Conservation (phyloP, 1,140 invertebrate genomes). For the Tetragnatha versicolor region DNA sequence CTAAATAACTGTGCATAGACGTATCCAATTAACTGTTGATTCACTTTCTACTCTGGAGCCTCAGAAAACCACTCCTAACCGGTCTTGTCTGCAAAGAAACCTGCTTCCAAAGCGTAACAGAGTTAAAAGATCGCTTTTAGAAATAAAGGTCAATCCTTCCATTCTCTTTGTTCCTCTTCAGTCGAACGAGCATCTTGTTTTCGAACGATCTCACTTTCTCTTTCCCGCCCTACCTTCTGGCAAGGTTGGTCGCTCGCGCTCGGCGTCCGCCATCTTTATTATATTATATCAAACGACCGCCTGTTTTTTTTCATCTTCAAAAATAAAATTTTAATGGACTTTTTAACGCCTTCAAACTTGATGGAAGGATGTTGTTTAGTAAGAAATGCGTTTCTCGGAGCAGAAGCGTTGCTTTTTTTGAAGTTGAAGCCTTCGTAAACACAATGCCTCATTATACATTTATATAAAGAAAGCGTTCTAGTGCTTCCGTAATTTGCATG, state of each 20-base stretch:
- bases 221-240: slow-evolving; percentile 6
- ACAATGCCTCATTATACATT: slow-evolving; percentile 23
- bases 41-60: too few species aligned
- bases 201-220: slow-evolving; percentile 16
- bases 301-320: too few species aligned
- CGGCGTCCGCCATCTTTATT: too few species aligned
- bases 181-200: slow-evolving; percentile 10
- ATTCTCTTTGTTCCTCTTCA: background rate
- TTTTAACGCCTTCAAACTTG: background rate
- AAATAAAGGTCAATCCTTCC: background rate
- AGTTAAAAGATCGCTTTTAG: background rate
- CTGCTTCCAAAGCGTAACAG: background rate
- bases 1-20: too few species aligned
- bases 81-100: background rate
- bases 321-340: background rate
- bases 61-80: too few species aligned
- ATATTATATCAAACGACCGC: too few species aligned
- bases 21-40: too few species aligned
- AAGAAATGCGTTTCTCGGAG: too few species aligned
- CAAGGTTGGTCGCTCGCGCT: slow-evolving; percentile 9
- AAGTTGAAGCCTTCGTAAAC: too few species aligned
- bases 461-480: too few species aligned
- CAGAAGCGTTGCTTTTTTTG: too few species aligned
- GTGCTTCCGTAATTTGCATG: too few species aligned
- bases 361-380: background rate